A percentile compares a stretch with the other conserved stretches of the same genome.
phyloP scores from a whole-genome alignment of 2,797 vertebrate species.

The Macropus fuliginosus region DNA sequence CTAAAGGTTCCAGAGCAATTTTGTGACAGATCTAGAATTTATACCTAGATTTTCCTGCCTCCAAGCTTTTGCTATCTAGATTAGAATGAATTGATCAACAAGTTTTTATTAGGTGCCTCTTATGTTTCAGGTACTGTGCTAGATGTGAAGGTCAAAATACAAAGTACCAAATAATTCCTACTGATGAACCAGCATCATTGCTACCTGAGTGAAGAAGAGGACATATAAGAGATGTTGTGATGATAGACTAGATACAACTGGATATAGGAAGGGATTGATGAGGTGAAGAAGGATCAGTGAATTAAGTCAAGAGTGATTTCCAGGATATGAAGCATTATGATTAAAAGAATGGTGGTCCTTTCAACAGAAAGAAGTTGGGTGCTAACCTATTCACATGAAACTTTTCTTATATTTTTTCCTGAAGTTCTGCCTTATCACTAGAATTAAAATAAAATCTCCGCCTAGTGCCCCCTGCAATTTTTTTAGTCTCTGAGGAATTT shows the following conservation, averaged over 20 bases:
- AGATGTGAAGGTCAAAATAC: background rate
- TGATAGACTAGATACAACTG: background rate
- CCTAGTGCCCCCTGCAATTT: background rate
- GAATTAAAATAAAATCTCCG: background rate
- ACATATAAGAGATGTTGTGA: background rate
- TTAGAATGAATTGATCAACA: background rate
- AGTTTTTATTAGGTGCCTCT: background rate
- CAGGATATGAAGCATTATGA: background rate
- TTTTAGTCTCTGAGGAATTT: background rate
- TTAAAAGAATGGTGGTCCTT: background rate
- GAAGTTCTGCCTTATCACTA: background rate
- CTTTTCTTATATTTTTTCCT: background rate
- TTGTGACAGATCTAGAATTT: background rate
- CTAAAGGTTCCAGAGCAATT: background rate
- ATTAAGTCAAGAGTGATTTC: background rate
- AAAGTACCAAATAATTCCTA: background rate
- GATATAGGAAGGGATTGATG: background rate
- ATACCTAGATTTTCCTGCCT: background rate
- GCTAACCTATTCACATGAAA: background rate
- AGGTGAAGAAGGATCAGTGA: background rate
- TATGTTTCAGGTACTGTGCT: background rate
- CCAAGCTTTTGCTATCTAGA: background rate
- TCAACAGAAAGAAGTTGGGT: background rate
- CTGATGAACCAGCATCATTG: background rate
- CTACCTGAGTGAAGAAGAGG: background rate